Base-by-base conservation (phyloP, 2,888 invertebrate species). In the Drosophila affinis region DNA sequence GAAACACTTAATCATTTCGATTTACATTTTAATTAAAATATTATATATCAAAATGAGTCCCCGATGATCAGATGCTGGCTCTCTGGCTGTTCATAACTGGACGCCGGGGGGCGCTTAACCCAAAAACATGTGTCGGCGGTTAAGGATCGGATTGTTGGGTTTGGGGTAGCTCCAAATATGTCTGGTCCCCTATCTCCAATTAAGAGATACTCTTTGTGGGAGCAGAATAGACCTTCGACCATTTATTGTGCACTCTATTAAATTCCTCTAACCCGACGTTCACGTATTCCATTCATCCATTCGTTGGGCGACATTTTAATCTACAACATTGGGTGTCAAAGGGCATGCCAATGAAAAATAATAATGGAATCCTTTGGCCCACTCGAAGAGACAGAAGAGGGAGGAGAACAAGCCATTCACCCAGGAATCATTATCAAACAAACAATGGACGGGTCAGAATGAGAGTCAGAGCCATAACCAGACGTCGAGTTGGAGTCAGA, bases 21-120 rank as follows among this genome's bases (percentile, higher is more conserved):
- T 81, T 86, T 83, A 90, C 88, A 90, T 90, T 89, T 89, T 90
- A 89, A 89, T 89, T 89, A 89, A 90, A 84, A 86, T 89, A 88
- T 85, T 85, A 79, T 85, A 72, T 80, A 79, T 83, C 80, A 78
- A 75, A 87, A 75, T 60, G 70, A 57, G 70, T 70, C 58, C 71
- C 76, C 62, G 58, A 45, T 70, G 71, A 57, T 62, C 46, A 45
- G 54, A 32, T 27, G 53, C 46, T 21, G 21, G 21, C 21, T 18
- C 1, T 18, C 18, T 45, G 47, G 45, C 18, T 12, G 6, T 10
- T 29, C 14, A 14, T 39, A 48, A 58, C 45, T 18, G 65, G 45
- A 10, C 67, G 47, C 68, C 44, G 17, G 73, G 64, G 65, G 74
- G 67, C 67, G 68, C 67, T 72, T 72, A 58, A 69, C 67, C 67